A percentile compares a stretch with the other conserved stretches of the same genome.
These are phyloP conservation scores for Pelecanus crispus DNA, from an alignment of 2,113 vertebrate species.

Conservation along the genomic window DNA sequence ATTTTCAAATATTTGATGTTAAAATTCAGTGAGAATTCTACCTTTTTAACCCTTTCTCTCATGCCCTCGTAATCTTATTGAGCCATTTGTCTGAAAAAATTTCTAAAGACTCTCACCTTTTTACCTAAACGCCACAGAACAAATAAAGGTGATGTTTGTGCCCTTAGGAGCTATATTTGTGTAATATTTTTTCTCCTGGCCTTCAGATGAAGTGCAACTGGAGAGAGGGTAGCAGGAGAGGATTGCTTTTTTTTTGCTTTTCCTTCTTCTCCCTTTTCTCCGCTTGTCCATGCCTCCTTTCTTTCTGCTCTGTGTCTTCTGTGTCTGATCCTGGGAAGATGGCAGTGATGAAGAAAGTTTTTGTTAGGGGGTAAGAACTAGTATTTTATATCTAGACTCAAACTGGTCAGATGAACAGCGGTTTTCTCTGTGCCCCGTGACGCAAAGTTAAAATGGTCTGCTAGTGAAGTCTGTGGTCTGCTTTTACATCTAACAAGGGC, in stretches of 20 bases:
- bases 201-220: neutral
- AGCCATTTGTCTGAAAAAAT: neutral
- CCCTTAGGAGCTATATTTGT: neutral
- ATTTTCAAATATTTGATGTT: neutral
- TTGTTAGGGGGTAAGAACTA: neutral
- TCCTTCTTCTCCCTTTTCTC: neutral
- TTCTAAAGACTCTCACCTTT: neutral
- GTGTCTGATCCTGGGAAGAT: neutral
- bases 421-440: neutral
- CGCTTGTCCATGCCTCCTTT: neutral
- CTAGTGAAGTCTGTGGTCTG: neutral
- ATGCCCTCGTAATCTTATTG: neutral
- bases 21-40: neutral
- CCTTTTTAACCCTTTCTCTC: neutral
- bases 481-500: neutral
- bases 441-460: neutral
- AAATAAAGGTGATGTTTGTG: neutral
- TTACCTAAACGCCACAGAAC: neutral
- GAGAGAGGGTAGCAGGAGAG: neutral
- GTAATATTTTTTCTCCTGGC: neutral
- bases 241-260: neutral
- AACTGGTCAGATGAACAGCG: neutral
- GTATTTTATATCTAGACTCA: neutral
- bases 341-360: neutral
- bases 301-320: neutral